Base-by-base conservation (phyloP, 2,888 invertebrate genomes). In the Sphaeridia pumilis region DNA sequence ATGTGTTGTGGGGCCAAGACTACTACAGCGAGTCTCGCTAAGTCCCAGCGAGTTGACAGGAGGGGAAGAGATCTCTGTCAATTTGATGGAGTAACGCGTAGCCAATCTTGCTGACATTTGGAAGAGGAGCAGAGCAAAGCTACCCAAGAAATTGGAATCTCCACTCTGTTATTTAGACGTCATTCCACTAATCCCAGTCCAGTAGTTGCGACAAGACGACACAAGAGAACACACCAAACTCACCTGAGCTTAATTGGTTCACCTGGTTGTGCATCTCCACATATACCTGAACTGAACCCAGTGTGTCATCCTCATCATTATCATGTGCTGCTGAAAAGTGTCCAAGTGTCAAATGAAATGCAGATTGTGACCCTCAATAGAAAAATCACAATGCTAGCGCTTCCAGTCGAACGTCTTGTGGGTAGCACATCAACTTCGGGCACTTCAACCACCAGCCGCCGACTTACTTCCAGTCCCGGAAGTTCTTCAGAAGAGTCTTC, bases 101-200 rank as follows among this genome's bases (percentile, higher is more conserved):
- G 62, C 62, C 60, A 65, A 65, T 62, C 65, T 62, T 46, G 52
- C 65, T 65, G 65, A 65, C 63, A 64, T 59, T 62, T 65, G 57
- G n/a, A n/a, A n/a, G n/a, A n/a, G n/a, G n/a, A n/a, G n/a, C n/a
- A n/a, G n/a, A n/a, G n/a, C n/a, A n/a, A n/a, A n/a, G n/a, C n/a
- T n/a, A n/a, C n/a, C n/a, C n/a, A n/a, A n/a, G n/a, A n/a, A n/a
- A n/a, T n/a, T n/a, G n/a, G n/a, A n/a, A n/a, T n/a, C n/a, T n/a
- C n/a, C n/a, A n/a, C n/a, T n/a, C 46, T 45, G 47, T 54, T 58
- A 60, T 60, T 60, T 60, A 60, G 60, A 60, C 60, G 60, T 60
- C 60, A 60, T 60, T 48, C 49, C 44, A 51, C 27, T 34, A 49
- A 45, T 28, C 41, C 49, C 42, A 46, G 20, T 42, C 53, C 41